Percentiles rank a stretch among this genome's conserved stretches.
Evolutionary conservation across 2,888 invertebrate species (phyloP).

Genomic region (Phytoseiulus persimilis): DNA sequence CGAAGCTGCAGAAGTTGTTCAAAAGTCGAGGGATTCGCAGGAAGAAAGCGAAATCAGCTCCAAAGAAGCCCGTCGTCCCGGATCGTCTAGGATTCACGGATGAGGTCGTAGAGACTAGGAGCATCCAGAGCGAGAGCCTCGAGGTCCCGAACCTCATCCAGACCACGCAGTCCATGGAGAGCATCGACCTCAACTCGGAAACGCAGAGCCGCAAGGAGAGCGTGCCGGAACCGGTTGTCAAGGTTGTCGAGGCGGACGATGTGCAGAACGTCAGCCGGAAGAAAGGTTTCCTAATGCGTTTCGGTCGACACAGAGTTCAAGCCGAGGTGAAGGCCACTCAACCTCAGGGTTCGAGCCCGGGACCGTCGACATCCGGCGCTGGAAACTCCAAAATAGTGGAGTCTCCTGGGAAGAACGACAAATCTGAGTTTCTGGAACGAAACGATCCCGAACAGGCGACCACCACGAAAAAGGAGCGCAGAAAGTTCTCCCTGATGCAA

Average conservation of each 20-base stretch:
- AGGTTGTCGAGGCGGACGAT: neutral
- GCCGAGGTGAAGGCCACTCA: neutral
- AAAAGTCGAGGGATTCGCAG: neutral
- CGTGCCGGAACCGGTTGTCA: conserved; percentile 6
- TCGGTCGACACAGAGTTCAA: conserved; percentile 8
- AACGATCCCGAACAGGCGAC: neutral
- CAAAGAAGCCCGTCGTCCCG: neutral
- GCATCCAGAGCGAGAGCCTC: conserved; percentile 17
- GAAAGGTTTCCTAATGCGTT: conserved; percentile 34
- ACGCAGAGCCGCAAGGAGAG: conserved; percentile 33
- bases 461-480: neutral
- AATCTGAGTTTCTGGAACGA: neutral
- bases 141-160: conserved; percentile 20
- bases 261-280: conserved; percentile 36
- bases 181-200: conserved; percentile 31
- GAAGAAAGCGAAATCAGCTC: neutral
- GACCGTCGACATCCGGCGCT: neutral
- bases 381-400: neutral
- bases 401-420: neutral
- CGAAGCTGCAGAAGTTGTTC: conserved; percentile 17
- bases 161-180: conserved; percentile 28
- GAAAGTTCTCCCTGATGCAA: neutral
- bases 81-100: neutral
- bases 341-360: neutral
- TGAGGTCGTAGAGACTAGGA: neutral